These are phyloP conservation scores for Drosophila infuscata DNA, from an alignment of 2,888 invertebrate species.

Conservation along the genomic window DNA sequence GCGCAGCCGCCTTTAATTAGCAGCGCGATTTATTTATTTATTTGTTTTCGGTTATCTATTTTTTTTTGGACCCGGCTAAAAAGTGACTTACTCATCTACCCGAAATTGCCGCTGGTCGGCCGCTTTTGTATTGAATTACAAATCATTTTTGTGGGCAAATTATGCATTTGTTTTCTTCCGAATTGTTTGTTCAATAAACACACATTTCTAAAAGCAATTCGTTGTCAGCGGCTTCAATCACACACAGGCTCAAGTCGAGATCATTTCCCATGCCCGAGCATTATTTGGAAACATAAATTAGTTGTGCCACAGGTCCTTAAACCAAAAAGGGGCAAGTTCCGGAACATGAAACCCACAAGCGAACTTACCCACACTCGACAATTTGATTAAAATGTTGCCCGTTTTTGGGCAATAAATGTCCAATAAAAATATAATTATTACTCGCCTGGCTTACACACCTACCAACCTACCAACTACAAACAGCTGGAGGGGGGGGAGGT, in stretches of 20 bases:
- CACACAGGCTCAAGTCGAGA: not conserved
- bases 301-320: conserved; percentile 46
- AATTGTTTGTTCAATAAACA: conserved; percentile 59
- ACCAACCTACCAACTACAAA: conserved; percentile 55
- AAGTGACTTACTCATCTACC: conserved; percentile 59
- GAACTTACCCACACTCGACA: conserved; percentile 23
- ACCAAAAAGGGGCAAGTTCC: conserved; percentile 49
- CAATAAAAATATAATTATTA: conserved; percentile 84
- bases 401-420: conserved; percentile 83
- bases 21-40: conserved; percentile 76
- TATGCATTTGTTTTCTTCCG: conserved; percentile 25
- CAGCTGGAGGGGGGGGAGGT: conserved; percentile 16
- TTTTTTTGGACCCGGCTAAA: conserved; percentile 25
- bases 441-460: conserved; percentile 75
- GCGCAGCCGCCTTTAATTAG: conserved; percentile 71
- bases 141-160: conserved; percentile 45
- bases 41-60: conserved; percentile 55
- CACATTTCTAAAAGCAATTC: conserved; percentile 60
- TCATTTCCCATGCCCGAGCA: conserved; percentile 34
- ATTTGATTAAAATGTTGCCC: conserved; percentile 78
- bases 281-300: conserved; percentile 56
- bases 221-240: conserved; percentile 29
- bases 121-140: conserved; percentile 68
- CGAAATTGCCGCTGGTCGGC: conserved; percentile 31
- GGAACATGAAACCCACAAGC: conserved; percentile 32